phyloP scores from a whole-genome alignment of 2,113 vertebrate species.

The Rhinogobius similis region DNA sequence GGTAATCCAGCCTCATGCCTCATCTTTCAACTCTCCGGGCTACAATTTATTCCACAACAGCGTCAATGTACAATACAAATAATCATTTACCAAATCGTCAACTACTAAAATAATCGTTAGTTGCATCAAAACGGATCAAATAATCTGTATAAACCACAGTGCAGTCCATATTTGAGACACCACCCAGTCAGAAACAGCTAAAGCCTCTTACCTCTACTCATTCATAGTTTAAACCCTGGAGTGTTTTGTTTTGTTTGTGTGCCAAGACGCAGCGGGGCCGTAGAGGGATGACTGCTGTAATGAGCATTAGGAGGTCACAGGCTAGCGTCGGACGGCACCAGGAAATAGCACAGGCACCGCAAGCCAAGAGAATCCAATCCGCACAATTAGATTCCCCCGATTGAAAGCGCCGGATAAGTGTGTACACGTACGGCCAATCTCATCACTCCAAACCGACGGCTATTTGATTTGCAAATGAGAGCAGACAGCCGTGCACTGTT shows the following conservation, averaged over 20 bases:
- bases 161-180: neutral
- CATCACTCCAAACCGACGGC: conserved; percentile 50
- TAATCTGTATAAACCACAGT: neutral
- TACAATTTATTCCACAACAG: too few species aligned
- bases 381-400: conserved; percentile 45
- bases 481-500: conserved; percentile 9
- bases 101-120: too few species aligned
- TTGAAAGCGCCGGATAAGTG: conserved; percentile 34
- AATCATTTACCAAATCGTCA: too few species aligned
- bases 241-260: conserved; percentile 43
- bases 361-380: conserved; percentile 31
- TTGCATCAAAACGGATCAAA: too few species aligned
- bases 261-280: conserved; percentile 14
- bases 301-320: conserved; percentile 54
- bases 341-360: conserved; percentile 36
- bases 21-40: too few species aligned
- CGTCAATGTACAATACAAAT: too few species aligned
- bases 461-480: conserved; percentile 64
- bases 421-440: conserved; percentile 17
- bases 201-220: conserved; percentile 2
- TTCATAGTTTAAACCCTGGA: conserved; percentile 61
- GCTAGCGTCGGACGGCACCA: conserved; percentile 27
- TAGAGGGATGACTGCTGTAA: conserved; percentile 42
- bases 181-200: too few species aligned
- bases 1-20: too few species aligned